Evolutionary conservation across 2,113 vertebrate species (phyloP), one percentile per base, ranked within the genome.

Genomic region (Struthio camelus): DNA sequence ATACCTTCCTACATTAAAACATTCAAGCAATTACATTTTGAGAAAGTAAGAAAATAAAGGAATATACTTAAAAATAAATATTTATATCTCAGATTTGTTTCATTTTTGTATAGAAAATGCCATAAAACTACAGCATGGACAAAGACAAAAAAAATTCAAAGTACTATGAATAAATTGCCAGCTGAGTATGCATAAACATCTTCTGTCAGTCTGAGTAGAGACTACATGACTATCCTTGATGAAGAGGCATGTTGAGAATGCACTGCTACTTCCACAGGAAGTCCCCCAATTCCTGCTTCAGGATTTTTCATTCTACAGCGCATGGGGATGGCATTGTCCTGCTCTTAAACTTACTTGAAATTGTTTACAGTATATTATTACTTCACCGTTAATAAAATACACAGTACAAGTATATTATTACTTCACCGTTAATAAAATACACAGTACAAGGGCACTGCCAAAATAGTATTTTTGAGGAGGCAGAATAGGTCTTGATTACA

Each of bases 381-480:
- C 59, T 94, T 91, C 59, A 64, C 38, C 80, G n/a, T 59, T 84
- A 89, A 89, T 78, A 79, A 94, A 86, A 27, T 53, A 92, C 77
- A 56, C 38, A 22, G 44, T 32, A 36, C 10, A 38, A 80, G 51
- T 36, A 9, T 30, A 24, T 85, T 72, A 94, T 80, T 93, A 76
- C 59, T 94, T 91, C 59, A 64, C 38, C 80, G n/a, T 59, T 85
- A 89, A 90, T 73, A 80, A 94, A 87, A 27, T 56, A 91, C 78
- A 59, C n/a, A 24, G 46, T 34, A n/a, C 10, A 38, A 80, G 30
- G 78, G 4, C 30, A 9, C 67, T 87, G 89, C 50, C 89, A 89
- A 95, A 81, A 70, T 22, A 71, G 66, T 82, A 51, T 54, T 93
- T 91, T 90, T 34, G n/a, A 75, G 87, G 32, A 73, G 72, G 34